phyloP scores from a whole-genome alignment of 2,113 vertebrate species.

The Psilopogon haemacephalus region DNA sequence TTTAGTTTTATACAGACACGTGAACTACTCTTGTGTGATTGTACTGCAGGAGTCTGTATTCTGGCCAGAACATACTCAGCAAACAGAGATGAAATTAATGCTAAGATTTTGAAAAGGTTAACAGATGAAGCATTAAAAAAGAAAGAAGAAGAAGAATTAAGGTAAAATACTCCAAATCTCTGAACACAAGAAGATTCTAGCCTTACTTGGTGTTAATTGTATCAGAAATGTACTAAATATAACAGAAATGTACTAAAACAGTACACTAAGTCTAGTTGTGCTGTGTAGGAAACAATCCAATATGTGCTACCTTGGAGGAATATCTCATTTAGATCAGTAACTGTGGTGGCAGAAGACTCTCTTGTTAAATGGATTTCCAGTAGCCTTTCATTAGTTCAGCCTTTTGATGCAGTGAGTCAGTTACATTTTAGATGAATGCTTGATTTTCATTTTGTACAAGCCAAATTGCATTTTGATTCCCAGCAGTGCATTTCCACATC shows the following conservation, averaged over 20 bases:
- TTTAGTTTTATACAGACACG: neutral
- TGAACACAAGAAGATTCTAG: neutral
- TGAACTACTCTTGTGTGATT: conserved; percentile 14
- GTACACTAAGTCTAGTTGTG: neutral
- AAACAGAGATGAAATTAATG: conserved; percentile 74
- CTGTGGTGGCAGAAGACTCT: neutral
- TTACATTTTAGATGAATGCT: neutral
- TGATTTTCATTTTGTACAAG: neutral
- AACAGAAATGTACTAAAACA: neutral
- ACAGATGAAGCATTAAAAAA: conserved; percentile 62
- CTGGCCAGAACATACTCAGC: conserved; percentile 63
- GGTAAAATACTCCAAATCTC: conserved; percentile 50
- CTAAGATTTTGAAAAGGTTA: conserved; percentile 70
- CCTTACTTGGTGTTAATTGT: neutral
- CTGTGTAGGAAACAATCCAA: neutral
- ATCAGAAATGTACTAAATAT: neutral
- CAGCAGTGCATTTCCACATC: neutral
- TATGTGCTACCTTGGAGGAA: neutral
- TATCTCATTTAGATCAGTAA: neutral
- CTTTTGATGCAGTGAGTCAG: neutral
- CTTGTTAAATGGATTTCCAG: neutral
- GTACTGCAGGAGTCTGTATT: conserved; percentile 69
- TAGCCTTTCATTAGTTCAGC: neutral
- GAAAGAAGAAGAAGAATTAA: conserved; percentile 17
- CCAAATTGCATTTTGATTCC: neutral